These are phyloP conservation scores for Stegodyphus mimosarum DNA, from an alignment of 1,140 invertebrate species.

Conservation along the genomic window DNA sequence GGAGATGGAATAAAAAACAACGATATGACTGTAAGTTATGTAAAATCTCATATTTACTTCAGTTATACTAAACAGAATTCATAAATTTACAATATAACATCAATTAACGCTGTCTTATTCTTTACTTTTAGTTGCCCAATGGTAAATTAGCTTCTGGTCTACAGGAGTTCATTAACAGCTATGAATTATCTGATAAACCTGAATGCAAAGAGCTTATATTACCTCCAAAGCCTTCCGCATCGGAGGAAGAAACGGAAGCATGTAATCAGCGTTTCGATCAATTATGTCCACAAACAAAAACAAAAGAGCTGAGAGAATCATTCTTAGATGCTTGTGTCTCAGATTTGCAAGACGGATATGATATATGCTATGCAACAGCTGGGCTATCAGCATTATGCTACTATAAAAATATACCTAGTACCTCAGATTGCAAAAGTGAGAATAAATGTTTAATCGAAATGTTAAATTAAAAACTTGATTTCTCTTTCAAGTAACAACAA, in stretches of 20 bases:
- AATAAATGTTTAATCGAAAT: neutral
- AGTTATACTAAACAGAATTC: too few species aligned
- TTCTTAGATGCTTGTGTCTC: constrained; percentile 11
- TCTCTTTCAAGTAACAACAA: too few species aligned
- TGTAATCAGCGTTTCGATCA: neutral
- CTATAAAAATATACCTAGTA: neutral
- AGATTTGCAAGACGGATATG: neutral
- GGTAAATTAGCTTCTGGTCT: neutral
- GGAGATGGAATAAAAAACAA: constrained; percentile 3
- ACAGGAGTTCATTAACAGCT: constrained; percentile 24
- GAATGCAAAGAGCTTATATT: constrained; percentile 11
- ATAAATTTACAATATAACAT: too few species aligned
- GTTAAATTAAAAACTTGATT: neutral
- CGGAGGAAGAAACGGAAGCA: neutral
- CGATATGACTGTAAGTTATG: too few species aligned
- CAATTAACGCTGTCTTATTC: neutral
- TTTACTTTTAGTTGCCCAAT: constrained; percentile 19
- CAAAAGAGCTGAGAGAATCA: neutral
- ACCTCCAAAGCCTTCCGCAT: neutral
- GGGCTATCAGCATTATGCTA: constrained; percentile 20
- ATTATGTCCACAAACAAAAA: neutral
- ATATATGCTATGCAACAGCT: constrained; percentile 9
- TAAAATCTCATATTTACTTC: too few species aligned
- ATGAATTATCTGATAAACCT: constrained; percentile 32
- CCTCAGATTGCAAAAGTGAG: constrained; percentile 20